phyloP scores from a whole-genome alignment of 2,797 vertebrate genomes.

The Danionella dracula region DNA sequence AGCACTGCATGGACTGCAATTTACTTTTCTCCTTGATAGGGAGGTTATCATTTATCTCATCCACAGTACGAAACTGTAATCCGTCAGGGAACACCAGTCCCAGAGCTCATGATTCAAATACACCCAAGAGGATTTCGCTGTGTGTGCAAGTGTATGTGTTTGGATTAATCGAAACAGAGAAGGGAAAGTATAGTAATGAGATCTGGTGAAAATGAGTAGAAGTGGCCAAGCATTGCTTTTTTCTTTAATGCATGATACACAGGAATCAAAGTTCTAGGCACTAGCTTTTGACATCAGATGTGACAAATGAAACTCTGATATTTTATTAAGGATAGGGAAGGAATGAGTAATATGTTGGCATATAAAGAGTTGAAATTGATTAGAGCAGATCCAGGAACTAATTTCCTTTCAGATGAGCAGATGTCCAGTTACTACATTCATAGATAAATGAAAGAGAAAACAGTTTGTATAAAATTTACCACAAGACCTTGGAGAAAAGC shows the following conservation, averaged over 20 bases:
- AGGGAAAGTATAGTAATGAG: neutral
- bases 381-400: neutral
- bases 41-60: slow-evolving; percentile 39
- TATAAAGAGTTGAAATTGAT: no score
- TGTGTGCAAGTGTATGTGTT: neutral
- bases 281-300: no score
- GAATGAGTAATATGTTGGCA: neutral
- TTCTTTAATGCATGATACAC: neutral
- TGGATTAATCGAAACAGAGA: slow-evolving; percentile 3
- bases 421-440: neutral
- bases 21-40: slow-evolving; percentile 19
- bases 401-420: neutral
- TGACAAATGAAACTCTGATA: neutral
- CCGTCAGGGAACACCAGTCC: slow-evolving; percentile 34
- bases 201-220: neutral
- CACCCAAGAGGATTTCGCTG: neutral
- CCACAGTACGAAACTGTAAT: slow-evolving; percentile 24
- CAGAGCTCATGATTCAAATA: slow-evolving; percentile 36
- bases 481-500: no score
- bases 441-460: neutral
- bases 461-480: no score
- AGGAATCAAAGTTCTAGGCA: no score
- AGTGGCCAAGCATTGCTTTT: neutral
- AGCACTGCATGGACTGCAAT: slow-evolving; percentile 20
- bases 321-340: neutral